Base-by-base conservation (phyloP, 1,140 invertebrate species). In the Brachionus angularis region DNA sequence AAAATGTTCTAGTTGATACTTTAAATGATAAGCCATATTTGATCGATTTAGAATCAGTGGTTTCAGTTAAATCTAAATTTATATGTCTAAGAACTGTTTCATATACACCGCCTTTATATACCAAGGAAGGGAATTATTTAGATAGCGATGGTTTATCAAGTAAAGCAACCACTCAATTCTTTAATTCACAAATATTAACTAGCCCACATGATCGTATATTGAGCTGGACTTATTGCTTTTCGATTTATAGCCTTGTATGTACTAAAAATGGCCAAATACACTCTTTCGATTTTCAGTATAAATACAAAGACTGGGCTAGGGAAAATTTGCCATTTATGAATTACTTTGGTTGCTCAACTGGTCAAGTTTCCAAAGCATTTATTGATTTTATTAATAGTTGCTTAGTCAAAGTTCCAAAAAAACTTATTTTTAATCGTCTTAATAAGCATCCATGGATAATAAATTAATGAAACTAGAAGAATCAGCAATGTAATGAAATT, bases 191-290 rank as follows among this genome's bases (percentile, higher is more conserved):
- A 16, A 7, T 47, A 16, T 5, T 50, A 2, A 46, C 46, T 34
- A 5, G 21, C 33, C 42, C 62, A 10, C 62, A 67, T 25, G 62
- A 67, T 31, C 33, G 62, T 33, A 67, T 67, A 29, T 18, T 67
- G 2, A 67, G 62, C 21, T 67, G 62, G 62, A 67, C 62, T 25
- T 67, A 27, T 67, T 67, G 62, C n/a, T 47, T 67, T 67, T 67
- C 62, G 36, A 50, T 67, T 23, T 67, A 67, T 21, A 50, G 42
- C 29, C 33, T 50, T n/a, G 47, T 67, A 29, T 67, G 62, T 25
- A 46, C 18, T 2, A 25, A 5, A 7, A 33, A 33, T 10, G 2
- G n/a, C 5, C 18, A 46, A 2, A 47, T 67, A 27, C 47, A 47
- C 10, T 27, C 18, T 14, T n/a, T 7, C 1, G 25, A 18, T 10